phyloP scores from a whole-genome alignment of 2,797 vertebrate species.

The Gambelia wislizenii region DNA sequence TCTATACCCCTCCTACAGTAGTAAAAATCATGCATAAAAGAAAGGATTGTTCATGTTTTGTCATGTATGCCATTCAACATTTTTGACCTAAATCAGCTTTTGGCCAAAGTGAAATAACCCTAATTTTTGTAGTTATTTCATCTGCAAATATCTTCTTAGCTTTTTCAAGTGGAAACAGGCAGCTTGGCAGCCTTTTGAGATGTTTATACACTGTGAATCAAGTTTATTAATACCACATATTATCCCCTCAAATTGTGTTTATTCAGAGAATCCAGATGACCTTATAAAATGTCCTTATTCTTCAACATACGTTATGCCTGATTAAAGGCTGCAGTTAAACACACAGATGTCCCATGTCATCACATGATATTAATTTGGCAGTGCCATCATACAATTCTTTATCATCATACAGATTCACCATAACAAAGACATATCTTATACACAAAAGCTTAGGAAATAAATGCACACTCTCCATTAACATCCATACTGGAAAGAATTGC shows the following conservation, averaged over 20 bases:
- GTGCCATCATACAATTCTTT: neutral
- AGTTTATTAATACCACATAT: neutral
- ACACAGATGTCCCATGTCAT: neutral
- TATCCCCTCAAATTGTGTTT: constrained; percentile 26
- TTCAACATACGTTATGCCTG: neutral
- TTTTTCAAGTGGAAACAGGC: constrained; percentile 13
- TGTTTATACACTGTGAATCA: constrained; percentile 2
- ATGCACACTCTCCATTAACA: constrained; percentile 30
- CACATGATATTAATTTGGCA: constrained; percentile 7
- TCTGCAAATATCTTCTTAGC: neutral
- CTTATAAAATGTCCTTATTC: constrained; percentile 5
- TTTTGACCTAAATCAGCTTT: neutral
- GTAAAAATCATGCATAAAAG: neutral
- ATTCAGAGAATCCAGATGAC: neutral
- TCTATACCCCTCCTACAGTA: no score
- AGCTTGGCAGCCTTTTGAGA: constrained; percentile 1
- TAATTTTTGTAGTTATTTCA: neutral
- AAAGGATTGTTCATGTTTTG: neutral
- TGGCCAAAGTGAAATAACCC: neutral
- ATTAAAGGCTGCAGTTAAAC: neutral
- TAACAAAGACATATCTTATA: constrained; percentile 14
- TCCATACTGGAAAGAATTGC: constrained; percentile 3
- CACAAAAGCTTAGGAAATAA: constrained; percentile 14
- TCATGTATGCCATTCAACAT: neutral
- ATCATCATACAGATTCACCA: constrained; percentile 2